These are phyloP conservation scores for Apis laboriosa DNA, from an alignment of 1,140 invertebrate genomes.

Conservation along the genomic window DNA sequence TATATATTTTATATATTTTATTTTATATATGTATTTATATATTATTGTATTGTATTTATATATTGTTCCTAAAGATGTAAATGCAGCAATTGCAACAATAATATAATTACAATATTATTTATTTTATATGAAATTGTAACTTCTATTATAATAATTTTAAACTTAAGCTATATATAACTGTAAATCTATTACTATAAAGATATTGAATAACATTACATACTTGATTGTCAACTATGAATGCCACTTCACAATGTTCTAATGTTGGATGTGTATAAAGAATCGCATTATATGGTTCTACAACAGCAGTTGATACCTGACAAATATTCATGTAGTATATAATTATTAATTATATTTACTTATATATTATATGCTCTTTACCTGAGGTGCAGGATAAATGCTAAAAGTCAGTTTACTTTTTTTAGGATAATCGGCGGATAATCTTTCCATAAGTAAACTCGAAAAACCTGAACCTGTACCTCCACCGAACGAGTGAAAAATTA, in stretches of 20 bases:
- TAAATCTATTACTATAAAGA: background rate
- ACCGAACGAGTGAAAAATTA: constrained; percentile 94
- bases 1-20: too few relatives aligned
- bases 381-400: constrained; percentile 85
- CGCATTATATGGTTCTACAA: constrained; percentile 88
- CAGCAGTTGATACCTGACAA: constrained; percentile 83
- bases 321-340: background rate
- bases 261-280: constrained; percentile 87
- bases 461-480: constrained; percentile 89
- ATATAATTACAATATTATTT: too few relatives aligned
- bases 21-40: too few relatives aligned
- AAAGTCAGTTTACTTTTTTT: constrained; percentile 85
- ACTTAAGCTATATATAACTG: too few relatives aligned
- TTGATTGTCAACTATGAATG: constrained; percentile 86
- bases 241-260: constrained; percentile 86
- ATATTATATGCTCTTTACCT: constrained; percentile 73
- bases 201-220: constrained; percentile 32
- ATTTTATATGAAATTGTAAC: too few relatives aligned
- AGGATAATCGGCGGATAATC: constrained; percentile 83
- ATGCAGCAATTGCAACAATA: too few relatives aligned
- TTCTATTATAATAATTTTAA: background rate
- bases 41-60: too few relatives aligned
- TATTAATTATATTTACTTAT: constrained; percentile 16
- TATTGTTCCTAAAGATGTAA: too few relatives aligned
- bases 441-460: constrained; percentile 82